Evolutionary conservation across 2,113 vertebrate species (phyloP).

Genomic region (Sylvicapra grimmia): DNA sequence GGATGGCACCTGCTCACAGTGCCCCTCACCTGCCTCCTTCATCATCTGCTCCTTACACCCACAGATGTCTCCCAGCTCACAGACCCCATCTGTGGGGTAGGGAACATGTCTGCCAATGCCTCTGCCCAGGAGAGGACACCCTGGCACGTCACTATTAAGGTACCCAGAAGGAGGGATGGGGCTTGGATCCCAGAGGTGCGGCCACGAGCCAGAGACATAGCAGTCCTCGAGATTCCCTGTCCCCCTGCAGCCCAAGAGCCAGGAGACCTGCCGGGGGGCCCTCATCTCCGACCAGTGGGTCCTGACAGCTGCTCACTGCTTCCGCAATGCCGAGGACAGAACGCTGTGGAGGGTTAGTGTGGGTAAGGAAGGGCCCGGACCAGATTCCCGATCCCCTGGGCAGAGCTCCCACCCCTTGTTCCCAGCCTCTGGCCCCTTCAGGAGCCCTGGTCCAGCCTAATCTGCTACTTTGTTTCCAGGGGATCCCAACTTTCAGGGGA

Average conservation of each 20-base stretch:
- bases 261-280: slow-evolving; percentile 78
- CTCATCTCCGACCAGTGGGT: slow-evolving; percentile 85
- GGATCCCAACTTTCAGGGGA: slow-evolving; percentile 29
- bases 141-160: slow-evolving; percentile 82
- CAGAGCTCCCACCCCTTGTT: neutral
- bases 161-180: neutral
- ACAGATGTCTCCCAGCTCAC: slow-evolving; percentile 68
- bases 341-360: slow-evolving; percentile 62
- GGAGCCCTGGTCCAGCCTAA: neutral
- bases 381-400: neutral
- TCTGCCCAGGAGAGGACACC: slow-evolving; percentile 72
- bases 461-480: neutral
- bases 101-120: slow-evolving; percentile 76
- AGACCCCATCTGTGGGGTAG: slow-evolving; percentile 83
- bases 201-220: neutral
- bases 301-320: slow-evolving; percentile 88
- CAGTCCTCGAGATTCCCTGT: neutral
- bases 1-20: neutral
- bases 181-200: neutral
- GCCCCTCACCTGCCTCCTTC: neutral
- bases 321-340: slow-evolving; percentile 28
- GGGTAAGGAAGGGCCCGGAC: slow-evolving; percentile 53
- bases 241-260: slow-evolving; percentile 39
- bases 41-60: neutral
- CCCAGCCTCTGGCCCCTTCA: neutral